These are phyloP conservation scores for Dermatophagoides farinae DNA, from an alignment of 1,140 invertebrate species.

Conservation along the genomic window DNA sequence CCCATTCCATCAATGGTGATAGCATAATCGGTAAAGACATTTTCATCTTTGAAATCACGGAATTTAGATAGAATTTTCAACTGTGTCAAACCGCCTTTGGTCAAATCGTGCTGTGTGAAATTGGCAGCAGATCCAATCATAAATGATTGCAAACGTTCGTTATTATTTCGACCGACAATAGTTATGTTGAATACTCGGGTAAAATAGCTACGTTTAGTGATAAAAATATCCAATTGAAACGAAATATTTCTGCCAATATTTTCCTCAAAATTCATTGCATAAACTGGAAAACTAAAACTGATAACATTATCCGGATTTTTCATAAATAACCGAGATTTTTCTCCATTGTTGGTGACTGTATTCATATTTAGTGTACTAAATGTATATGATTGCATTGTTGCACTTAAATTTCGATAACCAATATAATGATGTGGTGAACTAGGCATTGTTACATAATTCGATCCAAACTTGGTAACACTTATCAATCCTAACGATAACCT, in stretches of 20 bases:
- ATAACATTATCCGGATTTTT: conserved; percentile 15
- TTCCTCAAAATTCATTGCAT: conserved; percentile 14
- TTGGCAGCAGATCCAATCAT: neutral
- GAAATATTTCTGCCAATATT: conserved; percentile 12
- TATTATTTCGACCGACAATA: conserved; percentile 6
- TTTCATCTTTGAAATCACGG: neutral
- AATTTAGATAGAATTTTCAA: neutral
- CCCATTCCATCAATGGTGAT: conserved; percentile 10
- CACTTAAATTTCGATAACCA: conserved; percentile 11
- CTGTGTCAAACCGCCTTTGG: neutral
- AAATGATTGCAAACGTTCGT: conserved; percentile 6
- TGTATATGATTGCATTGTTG: conserved; percentile 14
- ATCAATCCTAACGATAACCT: conserved; percentile 17
- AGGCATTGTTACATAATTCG: conserved; percentile 16
- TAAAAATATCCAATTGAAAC: conserved; percentile 3
- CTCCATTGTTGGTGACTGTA: conserved; percentile 19
- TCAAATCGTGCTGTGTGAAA: neutral
- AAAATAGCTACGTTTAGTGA: conserved; percentile 10
- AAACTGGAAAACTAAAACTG: conserved; percentile 15
- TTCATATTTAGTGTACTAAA: conserved; percentile 16
- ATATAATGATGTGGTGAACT: conserved; percentile 18
- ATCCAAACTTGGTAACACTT: conserved; percentile 18
- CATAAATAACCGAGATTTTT: neutral
- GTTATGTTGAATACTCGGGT: neutral
- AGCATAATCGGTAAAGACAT: conserved; percentile 12